Base-by-base conservation (phyloP, 2,888 invertebrate species). In the Lasioglossum vierecki region DNA sequence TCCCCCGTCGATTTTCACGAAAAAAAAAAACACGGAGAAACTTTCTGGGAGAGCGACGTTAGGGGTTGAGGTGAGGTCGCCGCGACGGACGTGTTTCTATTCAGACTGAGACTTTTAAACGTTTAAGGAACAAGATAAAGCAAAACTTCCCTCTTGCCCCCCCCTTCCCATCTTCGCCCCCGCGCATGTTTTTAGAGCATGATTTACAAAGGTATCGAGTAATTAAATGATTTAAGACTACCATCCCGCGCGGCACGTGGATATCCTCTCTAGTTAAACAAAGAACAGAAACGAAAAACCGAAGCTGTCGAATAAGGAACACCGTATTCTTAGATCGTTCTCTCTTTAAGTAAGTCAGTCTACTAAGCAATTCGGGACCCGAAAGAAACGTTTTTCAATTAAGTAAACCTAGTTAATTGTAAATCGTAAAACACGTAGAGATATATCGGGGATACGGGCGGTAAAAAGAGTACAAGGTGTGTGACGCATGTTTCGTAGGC, bases 311-410 rank as follows among this genome's bases (percentile, higher is more conserved):
- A 66, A 15, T 15, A 15, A 18, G 35, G 9, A 35, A 22, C 35
- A 18, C 66, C 66, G 66, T 66, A 66, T 66, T 66, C 35, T 76
- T 70, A 75, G 72, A 41, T 71, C 80, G 77, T 87, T 88, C 82
- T 79, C 80, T 84, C 57, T 57, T 57, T 90, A 91, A 91, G 85
- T 92, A 91, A 91, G 92, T 88, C 91, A 91, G 89, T 90, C 87
- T 57, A 87, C 82, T 93, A 93, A 94, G 92, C 91, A 70, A 93
- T 89, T 90, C 90, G 93, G 94, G 93, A 93, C 93, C 94, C 93
- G 91, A 93, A 92, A 91, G 87, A 91, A 91, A 93, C 84, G 84
- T 90, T 91, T 91, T 93, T 90, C 86, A 92, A 93, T 92, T 92
- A 92, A 93, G 91, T 79, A 91, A 85, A 68, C 35, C 91, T 93